A percentile compares a stretch with the other conserved stretches of the same genome.
These are phyloP conservation scores for Festucalex cinctus DNA, from an alignment of 2,113 vertebrate genomes.

Conservation along the genomic window DNA sequence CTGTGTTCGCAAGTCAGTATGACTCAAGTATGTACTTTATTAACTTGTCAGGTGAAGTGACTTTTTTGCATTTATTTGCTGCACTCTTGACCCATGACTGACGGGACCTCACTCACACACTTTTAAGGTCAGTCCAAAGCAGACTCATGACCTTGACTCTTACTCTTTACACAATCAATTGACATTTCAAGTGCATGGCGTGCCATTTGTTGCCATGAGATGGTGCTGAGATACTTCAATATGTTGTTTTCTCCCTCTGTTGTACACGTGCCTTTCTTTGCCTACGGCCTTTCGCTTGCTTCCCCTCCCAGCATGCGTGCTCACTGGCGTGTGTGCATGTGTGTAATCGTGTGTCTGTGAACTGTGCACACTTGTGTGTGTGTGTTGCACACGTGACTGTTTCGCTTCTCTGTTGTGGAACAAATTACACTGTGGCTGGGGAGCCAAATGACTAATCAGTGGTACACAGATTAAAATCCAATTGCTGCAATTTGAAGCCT, in stretches of 20 bases:
- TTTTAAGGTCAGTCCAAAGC: too few species aligned
- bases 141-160: conserved; percentile 45
- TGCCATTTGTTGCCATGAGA: conserved; percentile 40
- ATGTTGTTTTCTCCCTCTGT: conserved; percentile 11
- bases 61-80: not conserved
- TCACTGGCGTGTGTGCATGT: not conserved
- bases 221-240: conserved; percentile 49
- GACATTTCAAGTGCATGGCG: not conserved
- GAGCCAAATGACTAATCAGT: conserved; percentile 75
- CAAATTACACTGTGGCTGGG: conserved; percentile 71
- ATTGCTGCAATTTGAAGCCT: conserved; percentile 72
- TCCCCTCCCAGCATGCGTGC: conserved; percentile 17
- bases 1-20: too few species aligned
- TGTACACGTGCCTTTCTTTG: not conserved
- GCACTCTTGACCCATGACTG: not conserved
- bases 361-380: conserved; percentile 12
- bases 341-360: not conserved
- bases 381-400: conserved; percentile 41
- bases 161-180: conserved; percentile 33
- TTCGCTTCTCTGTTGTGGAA: conserved; percentile 71
- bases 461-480: conserved; percentile 75
- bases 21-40: too few species aligned
- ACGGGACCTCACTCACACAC: too few species aligned
- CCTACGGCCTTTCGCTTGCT: conserved; percentile 4
- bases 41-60: too few species aligned